phyloP scores from a whole-genome alignment of 2,888 invertebrate species.

The Agonopterix alstromeriana region DNA sequence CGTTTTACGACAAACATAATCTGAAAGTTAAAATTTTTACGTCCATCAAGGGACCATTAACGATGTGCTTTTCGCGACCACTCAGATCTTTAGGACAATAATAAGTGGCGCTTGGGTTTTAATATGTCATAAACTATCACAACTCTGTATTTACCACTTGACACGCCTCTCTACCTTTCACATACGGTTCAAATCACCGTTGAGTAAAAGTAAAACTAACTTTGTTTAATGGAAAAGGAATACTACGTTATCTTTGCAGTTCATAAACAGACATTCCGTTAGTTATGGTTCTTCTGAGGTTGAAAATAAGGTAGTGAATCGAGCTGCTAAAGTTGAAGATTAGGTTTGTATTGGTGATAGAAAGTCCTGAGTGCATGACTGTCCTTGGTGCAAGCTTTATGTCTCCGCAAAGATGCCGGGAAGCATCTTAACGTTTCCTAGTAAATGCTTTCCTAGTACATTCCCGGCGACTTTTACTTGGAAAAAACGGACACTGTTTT shows the following conservation, averaged over 20 bases:
- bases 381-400: conserved; percentile 10
- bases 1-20: no score
- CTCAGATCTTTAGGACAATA: conserved; percentile 5
- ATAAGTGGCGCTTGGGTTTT: conserved; percentile 7
- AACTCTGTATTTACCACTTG: conserved; percentile 1
- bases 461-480: conserved; percentile 4
- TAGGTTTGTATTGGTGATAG: neutral
- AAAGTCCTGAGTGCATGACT: conserved; percentile 10
- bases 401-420: conserved; percentile 5
- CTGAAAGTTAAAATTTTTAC: no score
- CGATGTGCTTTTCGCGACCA: neutral
- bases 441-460: conserved; percentile 11
- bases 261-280: neutral
- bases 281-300: no score
- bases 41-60: conserved; percentile 2
- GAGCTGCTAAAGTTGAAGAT: no score
- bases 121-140: conserved; percentile 8
- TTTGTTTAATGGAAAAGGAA: neutral
- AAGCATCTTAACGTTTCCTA: conserved; percentile 10
- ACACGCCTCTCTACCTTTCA: neutral
- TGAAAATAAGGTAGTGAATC: no score
- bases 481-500: conserved; percentile 9
- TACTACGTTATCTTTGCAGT: neutral
- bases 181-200: neutral
- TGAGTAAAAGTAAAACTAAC: neutral